Conservation (phyloP, 2,113 vertebrate species). For the Corythornis vintsioides region DNA sequence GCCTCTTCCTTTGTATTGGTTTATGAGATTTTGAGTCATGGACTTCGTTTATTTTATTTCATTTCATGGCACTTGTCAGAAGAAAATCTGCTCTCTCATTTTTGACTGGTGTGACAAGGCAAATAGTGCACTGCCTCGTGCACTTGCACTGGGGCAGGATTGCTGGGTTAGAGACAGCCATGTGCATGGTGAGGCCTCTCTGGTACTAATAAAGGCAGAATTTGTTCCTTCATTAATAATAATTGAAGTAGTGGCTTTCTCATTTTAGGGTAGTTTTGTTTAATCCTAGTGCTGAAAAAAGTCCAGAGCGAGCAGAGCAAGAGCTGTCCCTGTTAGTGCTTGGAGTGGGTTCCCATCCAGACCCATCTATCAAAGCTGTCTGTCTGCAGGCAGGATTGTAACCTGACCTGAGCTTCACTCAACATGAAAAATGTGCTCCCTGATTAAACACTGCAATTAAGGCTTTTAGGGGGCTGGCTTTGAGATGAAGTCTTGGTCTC, state of each 20-base stretch:
- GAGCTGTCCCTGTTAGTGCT: neutral
- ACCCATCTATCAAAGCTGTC: neutral
- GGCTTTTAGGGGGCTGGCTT: conserved; percentile 4
- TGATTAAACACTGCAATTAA: neutral
- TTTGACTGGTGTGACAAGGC: neutral
- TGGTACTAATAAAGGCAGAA: conserved; percentile 16
- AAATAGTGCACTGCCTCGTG: neutral
- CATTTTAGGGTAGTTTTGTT: neutral
- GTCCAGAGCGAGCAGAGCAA: neutral
- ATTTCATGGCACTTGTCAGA: neutral
- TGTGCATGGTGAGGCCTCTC: neutral
- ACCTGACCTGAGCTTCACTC: conserved; percentile 19
- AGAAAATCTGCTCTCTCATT: neutral
- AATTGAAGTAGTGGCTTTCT: neutral
- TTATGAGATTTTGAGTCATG: neutral
- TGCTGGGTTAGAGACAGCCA: neutral
- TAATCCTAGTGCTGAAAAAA: neutral
- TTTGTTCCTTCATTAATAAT: conserved; percentile 6
- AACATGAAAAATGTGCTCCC: conserved; percentile 2
- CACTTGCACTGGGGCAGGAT: neutral
- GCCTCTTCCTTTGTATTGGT: neutral
- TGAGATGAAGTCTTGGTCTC: neutral
- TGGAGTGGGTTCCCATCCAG: neutral
- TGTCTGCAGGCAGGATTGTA: neutral
- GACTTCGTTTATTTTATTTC: neutral